Conservation (phyloP, 2,797 vertebrate species). For the Otolemur crassicaudatus region DNA sequence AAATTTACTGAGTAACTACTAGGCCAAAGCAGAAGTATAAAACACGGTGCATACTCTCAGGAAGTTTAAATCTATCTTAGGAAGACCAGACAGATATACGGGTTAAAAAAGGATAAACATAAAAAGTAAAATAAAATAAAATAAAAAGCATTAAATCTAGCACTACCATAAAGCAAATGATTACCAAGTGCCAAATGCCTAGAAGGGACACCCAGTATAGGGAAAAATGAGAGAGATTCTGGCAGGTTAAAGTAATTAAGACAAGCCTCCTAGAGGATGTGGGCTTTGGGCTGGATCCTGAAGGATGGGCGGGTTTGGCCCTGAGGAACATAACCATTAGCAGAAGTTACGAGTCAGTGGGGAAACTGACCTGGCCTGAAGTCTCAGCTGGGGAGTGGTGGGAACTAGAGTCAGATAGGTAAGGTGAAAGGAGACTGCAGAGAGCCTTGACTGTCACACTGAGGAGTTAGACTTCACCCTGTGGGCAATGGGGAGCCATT, state of each 20-base stretch:
- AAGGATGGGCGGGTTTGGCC: slow-evolving; percentile 46
- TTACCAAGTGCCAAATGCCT: slow-evolving; percentile 65
- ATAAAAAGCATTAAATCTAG: slow-evolving; percentile 43
- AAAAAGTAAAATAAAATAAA: slow-evolving; percentile 60
- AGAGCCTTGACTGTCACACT: slow-evolving; percentile 79
- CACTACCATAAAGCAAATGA: slow-evolving; percentile 63
- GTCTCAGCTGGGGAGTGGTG: slow-evolving; percentile 81
- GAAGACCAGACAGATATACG: slow-evolving; percentile 58
- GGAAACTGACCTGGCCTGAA: slow-evolving; percentile 83
- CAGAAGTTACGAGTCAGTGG: slow-evolving; percentile 74
- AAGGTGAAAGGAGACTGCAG: slow-evolving; percentile 80
- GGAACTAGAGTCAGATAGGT: slow-evolving; percentile 79
- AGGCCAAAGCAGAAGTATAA: slow-evolving; percentile 36
- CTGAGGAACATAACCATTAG: slow-evolving; percentile 62
- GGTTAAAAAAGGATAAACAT: slow-evolving; percentile 50
- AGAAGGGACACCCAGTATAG: slow-evolving; percentile 51
- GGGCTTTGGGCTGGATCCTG: slow-evolving; percentile 40
- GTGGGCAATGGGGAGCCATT: slow-evolving; percentile 79
- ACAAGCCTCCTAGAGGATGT: slow-evolving; percentile 62
- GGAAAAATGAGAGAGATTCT: slow-evolving; percentile 61
- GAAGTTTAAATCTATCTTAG: slow-evolving; percentile 59
- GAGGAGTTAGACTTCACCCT: slow-evolving; percentile 82
- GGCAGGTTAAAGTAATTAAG: slow-evolving; percentile 63
- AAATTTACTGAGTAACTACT: neutral
- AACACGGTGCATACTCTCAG: slow-evolving; percentile 32